Evolutionary conservation across 2,888 invertebrate species (phyloP).

Genomic region (Hyposoter didymator): DNA sequence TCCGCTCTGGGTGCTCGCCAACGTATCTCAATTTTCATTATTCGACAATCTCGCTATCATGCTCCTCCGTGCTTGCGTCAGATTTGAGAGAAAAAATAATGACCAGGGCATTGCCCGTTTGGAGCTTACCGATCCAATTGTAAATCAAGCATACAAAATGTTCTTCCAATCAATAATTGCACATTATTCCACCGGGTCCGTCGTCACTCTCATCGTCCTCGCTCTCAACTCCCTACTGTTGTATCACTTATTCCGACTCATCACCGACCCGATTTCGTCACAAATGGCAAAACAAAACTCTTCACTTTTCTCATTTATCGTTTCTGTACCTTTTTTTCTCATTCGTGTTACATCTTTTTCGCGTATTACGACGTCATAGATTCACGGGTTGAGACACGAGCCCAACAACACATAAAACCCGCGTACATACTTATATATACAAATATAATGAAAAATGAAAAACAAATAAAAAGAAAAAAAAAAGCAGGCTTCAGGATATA

Average conservation of each 20-base stretch:
- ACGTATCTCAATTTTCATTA: conserved; percentile 34
- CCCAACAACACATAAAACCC: conserved; percentile 12
- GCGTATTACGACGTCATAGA: not conserved
- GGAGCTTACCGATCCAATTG: conserved; percentile 27
- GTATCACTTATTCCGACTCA: conserved; percentile 1
- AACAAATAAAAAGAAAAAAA: not conserved
- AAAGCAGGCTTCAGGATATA: conserved; percentile 53
- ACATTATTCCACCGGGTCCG: conserved; percentile 55
- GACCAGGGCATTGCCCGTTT: not conserved
- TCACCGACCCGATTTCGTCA: not conserved
- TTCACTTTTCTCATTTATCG: not conserved
- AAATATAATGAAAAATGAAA: conserved; percentile 9
- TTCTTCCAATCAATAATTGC: conserved; percentile 63
- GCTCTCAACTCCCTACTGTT: conserved; percentile 51
- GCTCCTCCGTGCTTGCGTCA: not conserved
- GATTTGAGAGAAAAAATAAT: not conserved
- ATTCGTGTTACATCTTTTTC: not conserved
- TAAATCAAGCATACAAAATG: conserved; percentile 50
- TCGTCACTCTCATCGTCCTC: conserved; percentile 46
- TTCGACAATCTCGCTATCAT: not conserved
- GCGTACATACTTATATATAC: conserved; percentile 10
- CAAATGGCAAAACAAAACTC: not conserved
- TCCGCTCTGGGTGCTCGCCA: conserved; percentile 53
- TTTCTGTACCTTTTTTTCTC: not conserved
- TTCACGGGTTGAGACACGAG: conserved; percentile 11